A percentile compares a stretch with the other conserved stretches of the same genome.
These are phyloP conservation scores for Synergus gifuensis DNA, from an alignment of 2,888 invertebrate genomes.

Conservation along the genomic window DNA sequence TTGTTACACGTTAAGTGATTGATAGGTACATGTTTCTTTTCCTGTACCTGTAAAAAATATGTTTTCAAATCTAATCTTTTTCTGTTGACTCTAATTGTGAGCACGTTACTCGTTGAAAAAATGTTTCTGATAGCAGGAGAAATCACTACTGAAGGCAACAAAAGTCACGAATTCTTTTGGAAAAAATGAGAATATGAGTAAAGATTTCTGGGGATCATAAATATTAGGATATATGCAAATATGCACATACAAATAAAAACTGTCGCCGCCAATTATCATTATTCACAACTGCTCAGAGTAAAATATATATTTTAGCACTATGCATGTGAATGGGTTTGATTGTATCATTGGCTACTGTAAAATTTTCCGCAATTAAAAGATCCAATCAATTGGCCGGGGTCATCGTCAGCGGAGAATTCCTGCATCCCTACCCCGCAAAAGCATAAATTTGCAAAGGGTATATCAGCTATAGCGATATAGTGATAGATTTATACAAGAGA, in stretches of 20 bases:
- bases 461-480: background rate
- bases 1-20: background rate
- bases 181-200: background rate
- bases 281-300: no score
- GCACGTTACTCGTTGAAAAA: background rate
- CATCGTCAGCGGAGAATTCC: slow-evolving; percentile 60
- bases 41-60: background rate
- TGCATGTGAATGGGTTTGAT: background rate
- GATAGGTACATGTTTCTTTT: background rate
- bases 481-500: background rate
- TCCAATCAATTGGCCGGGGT: slow-evolving; percentile 48
- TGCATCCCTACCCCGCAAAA: slow-evolving; percentile 9
- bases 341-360: background rate
- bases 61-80: background rate
- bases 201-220: background rate
- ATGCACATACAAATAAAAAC: no score
- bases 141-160: background rate
- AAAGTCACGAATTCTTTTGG: slow-evolving; percentile 4
- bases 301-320: no score
- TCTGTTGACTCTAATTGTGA: background rate
- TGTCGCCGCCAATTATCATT: no score
- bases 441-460: slow-evolving; percentile 15
- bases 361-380: slow-evolving; percentile 29
- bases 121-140: background rate
- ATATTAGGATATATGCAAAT: no score